These are phyloP conservation scores for Stegophylla sp. DNA, from an alignment of 2,888 invertebrate species.

Conservation along the genomic window DNA sequence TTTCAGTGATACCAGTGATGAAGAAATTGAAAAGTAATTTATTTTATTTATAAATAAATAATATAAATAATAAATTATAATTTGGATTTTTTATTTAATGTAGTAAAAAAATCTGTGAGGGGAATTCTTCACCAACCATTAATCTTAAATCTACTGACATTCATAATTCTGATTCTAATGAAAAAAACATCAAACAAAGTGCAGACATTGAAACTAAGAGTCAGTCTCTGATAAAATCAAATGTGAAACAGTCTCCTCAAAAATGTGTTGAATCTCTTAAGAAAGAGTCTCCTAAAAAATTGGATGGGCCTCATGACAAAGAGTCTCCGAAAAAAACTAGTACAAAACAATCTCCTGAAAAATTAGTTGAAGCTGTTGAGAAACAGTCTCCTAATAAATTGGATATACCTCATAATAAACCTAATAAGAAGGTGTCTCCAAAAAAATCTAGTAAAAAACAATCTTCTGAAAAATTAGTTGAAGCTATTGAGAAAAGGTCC, in stretches of 20 bases:
- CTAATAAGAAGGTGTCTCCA: no score
- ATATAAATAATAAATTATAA: not conserved
- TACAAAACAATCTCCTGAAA: no score
- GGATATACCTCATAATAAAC: no score
- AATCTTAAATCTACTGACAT: not conserved
- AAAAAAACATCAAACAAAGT: not conserved
- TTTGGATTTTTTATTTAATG: slow-evolving; percentile 2
- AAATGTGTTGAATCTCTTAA: slow-evolving; percentile 56
- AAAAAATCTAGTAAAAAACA: slow-evolving; percentile 31
- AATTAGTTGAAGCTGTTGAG: no score
- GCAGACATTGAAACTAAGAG: not conserved
- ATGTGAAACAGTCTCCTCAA: slow-evolving; percentile 62
- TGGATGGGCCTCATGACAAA: no score
- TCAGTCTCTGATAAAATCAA: slow-evolving; percentile 60
- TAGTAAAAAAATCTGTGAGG: slow-evolving; percentile 35
- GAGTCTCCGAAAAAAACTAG: no score
- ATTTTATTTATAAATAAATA: not conserved
- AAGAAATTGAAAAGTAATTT: slow-evolving; percentile 50
- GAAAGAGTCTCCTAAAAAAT: slow-evolving; percentile 59
- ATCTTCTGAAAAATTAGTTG: not conserved
- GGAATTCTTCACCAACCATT: not conserved
- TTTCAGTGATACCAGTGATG: slow-evolving; percentile 62
- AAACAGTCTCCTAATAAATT: slow-evolving; percentile 54
- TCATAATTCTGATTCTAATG: not conserved
- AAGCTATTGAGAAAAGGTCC: no score